Evolutionary conservation across 2,113 vertebrate genomes (phyloP).

Genomic region (human (Homo sapiens)): GRCh38 chr1:200068501-200069000

Average conservation of each 20-base stretch:
- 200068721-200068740: neutral
- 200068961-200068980: neutral
- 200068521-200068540: no score
- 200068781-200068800: neutral
- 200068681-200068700: neutral
- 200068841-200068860: neutral
- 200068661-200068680: neutral
- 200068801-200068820: no score
- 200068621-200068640: neutral
- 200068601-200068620: neutral
- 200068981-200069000: neutral
- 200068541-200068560: neutral
- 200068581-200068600: neutral
- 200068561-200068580: neutral
- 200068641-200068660: neutral
- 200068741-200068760: neutral
- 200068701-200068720: fast-evolving
- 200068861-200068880: neutral
- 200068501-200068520: neutral
- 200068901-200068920: neutral
- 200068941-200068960: neutral
- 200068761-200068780: neutral
- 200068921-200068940: neutral
- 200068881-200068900: neutral
- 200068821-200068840: neutral